Evolutionary conservation across 2,888 invertebrate species (phyloP).

Genomic region (Aporophyla lueneburgensis): DNA sequence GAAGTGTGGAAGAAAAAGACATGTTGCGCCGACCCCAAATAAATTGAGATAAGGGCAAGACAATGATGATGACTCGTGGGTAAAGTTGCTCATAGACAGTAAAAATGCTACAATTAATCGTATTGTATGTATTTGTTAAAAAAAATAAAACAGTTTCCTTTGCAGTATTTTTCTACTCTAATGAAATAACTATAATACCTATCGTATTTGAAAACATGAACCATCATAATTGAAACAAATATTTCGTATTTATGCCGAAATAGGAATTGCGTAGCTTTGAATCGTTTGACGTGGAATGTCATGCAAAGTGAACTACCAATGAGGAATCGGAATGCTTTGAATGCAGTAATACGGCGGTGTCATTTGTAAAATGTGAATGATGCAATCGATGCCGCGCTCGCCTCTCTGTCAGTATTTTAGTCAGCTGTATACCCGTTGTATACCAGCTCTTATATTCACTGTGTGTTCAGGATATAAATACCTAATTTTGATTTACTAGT

Average conservation of each 20-base stretch:
- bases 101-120: no score
- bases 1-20: no score
- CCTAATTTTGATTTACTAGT: no score
- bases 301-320: conserved; percentile 30
- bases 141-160: no score
- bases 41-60: no score
- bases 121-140: no score
- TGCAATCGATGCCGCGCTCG: conserved; percentile 21
- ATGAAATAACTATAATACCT: neutral
- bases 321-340: conserved; percentile 20
- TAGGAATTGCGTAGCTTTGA: conserved; percentile 5
- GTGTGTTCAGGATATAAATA: no score
- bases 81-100: no score
- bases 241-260: conserved; percentile 1
- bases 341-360: conserved; percentile 18
- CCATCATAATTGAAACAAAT: neutral
- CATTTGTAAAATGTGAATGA: conserved; percentile 45
- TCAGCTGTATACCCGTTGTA: no score
- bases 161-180: neutral
- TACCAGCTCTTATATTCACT: no score
- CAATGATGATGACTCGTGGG: no score
- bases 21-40: no score
- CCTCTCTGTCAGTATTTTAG: neutral
- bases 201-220: neutral
- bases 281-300: conserved; percentile 20